Evolutionary conservation across 2,113 vertebrate genomes (phyloP).

Genomic region (Mastomys coucha): DNA sequence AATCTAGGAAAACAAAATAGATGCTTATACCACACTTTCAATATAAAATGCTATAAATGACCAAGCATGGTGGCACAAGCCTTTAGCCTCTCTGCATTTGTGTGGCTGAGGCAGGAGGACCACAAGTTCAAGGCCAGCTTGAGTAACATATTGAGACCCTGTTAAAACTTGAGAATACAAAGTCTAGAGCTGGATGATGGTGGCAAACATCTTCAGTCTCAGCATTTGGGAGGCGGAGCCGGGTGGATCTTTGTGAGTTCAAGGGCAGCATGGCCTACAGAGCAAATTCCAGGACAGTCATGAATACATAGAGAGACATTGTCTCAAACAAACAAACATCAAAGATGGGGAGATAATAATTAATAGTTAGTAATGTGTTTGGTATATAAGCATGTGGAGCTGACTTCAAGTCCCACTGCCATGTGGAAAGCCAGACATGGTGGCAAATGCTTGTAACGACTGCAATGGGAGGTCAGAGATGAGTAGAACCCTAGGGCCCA

Average conservation of each 20-base stretch:
- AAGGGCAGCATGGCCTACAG: neutral
- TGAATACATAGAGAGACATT: neutral
- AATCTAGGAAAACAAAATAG: neutral
- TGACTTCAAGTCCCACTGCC: neutral
- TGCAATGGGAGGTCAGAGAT: too few relatives aligned
- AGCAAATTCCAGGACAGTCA: neutral
- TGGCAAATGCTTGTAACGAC: too few relatives aligned
- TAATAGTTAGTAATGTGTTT: neutral
- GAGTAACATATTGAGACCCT: neutral
- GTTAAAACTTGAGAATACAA: neutral
- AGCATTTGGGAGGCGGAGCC: neutral
- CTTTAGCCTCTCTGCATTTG: neutral
- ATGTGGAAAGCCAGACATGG: neutral
- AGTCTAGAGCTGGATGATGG: neutral
- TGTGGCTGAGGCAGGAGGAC: neutral
- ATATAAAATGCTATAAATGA: neutral
- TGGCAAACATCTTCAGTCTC: neutral
- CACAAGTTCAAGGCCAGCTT: neutral
- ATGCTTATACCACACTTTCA: neutral
- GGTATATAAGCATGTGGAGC: neutral
- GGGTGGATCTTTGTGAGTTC: neutral
- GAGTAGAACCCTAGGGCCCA: too few relatives aligned
- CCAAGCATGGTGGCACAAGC: neutral
- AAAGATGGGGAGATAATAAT: neutral
- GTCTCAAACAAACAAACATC: neutral